These are phyloP conservation scores for Podiceps cristatus DNA, from an alignment of 2,113 vertebrate genomes.

Conservation along the genomic window DNA sequence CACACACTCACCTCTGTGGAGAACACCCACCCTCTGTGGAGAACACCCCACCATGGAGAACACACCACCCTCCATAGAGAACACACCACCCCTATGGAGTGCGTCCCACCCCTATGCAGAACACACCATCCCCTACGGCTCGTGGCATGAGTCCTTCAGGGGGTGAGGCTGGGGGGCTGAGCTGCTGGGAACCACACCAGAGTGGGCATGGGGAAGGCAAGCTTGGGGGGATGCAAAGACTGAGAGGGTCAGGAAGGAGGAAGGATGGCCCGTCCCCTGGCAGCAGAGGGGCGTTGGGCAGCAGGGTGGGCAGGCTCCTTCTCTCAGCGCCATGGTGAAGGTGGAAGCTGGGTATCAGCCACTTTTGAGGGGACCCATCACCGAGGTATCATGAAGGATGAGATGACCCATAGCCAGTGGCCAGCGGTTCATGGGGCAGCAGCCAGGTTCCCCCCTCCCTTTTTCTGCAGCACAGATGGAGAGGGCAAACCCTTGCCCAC, in stretches of 20 bases:
- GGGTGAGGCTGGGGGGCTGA: not conserved
- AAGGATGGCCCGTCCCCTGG: accelerated
- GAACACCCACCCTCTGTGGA: not conserved
- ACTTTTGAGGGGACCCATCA: not conserved
- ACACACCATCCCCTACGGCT: no score
- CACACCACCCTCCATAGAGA: not conserved
- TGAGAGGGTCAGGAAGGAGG: not conserved
- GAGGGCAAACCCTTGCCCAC: not conserved
- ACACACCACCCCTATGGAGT: not conserved
- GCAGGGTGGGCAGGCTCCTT: not conserved
- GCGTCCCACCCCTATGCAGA: not conserved
- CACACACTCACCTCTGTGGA: not conserved
- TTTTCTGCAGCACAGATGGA: not conserved
- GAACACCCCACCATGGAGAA: not conserved
- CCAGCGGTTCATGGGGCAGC: not conserved
- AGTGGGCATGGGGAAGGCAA: accelerated
- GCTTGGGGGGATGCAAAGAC: accelerated
- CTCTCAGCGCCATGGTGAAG: accelerated
- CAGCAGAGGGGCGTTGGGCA: accelerated
- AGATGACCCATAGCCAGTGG: not conserved
- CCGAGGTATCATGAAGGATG: accelerated
- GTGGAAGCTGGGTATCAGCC: not conserved
- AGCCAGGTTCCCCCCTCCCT: not conserved
- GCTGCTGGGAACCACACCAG: not conserved
- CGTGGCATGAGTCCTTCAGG: no score